A percentile compares a stretch with the other conserved stretches of the same genome.
These are phyloP conservation scores for Colossoma macropomum DNA, from an alignment of 2,113 vertebrate species.

Conservation along the genomic window DNA sequence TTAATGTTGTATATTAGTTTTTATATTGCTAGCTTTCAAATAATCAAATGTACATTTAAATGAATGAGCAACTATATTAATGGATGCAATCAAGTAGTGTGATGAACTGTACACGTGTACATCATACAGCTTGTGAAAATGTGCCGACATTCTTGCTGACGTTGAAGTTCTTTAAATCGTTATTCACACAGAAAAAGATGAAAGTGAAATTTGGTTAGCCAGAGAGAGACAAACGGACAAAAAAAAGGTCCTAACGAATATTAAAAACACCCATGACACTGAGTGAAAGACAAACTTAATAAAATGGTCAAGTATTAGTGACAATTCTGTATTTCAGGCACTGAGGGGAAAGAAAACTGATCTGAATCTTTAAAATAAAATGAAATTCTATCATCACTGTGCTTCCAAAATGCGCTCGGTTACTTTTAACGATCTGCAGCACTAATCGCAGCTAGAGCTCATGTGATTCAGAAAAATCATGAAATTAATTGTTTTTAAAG, in stretches of 20 bases:
- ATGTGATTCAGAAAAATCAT: not conserved
- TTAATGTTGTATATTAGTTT: constrained; percentile 59
- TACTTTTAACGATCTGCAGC: not conserved
- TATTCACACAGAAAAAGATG: constrained; percentile 15
- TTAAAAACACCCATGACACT: constrained; percentile 62
- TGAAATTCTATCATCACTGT: constrained; percentile 35
- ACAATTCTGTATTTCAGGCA: constrained; percentile 53
- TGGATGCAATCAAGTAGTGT: constrained; percentile 56
- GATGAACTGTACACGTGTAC: constrained; percentile 43
- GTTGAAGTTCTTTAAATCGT: constrained; percentile 15
- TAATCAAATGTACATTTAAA: constrained; percentile 46
- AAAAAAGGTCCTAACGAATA: constrained; percentile 47
- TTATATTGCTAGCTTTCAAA: constrained; percentile 51
- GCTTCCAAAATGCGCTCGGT: constrained; percentile 17
- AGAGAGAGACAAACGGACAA: not conserved
- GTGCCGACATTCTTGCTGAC: constrained; percentile 32
- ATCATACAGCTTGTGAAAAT: constrained; percentile 50
- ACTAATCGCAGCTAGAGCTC: constrained; percentile 41
- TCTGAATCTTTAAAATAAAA: constrained; percentile 6
- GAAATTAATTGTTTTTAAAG: not conserved
- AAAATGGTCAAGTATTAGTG: constrained; percentile 21
- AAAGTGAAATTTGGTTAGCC: constrained; percentile 14
- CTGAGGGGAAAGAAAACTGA: constrained; percentile 40
- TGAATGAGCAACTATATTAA: constrained; percentile 10
- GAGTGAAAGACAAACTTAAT: constrained; percentile 25